Evolutionary conservation across 2,888 invertebrate genomes (phyloP), one percentile per base, ranked within the genome.

Genomic region (Morinoia aosen): DNA sequence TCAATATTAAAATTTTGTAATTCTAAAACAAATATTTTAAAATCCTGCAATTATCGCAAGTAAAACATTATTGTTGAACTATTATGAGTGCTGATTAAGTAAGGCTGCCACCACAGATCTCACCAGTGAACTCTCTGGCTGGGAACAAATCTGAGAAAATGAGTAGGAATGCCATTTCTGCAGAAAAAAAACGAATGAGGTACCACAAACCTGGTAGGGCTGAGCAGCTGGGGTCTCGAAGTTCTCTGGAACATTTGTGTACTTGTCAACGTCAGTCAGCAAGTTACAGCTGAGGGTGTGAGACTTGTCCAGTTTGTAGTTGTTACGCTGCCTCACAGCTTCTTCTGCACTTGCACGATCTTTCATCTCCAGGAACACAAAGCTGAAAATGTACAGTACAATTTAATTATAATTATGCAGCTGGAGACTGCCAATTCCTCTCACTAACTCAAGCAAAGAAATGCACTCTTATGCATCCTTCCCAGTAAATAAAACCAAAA

Each of bases 221-320:
- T 98, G 95, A 48, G 96, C 94, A 40, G 58, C 88, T 16, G 96
- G 96, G 40, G 96, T 95, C 88, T 95, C 95, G 95, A 96, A 96
- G 57, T 96, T 95, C 40, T 96, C 96, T 39, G 96, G 96, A 56
- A 96, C 95, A 91, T 96, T 40, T 97, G 98, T 98, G 98, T 97
- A 98, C 98, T 99, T 99, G 97, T 98, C 98, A 97, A 99, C 99
- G 97, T 99, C 99, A 0, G 99, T 99, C 97, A 99, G 99, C 95
- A 99, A 98, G 97, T 99, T 99, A 94, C 99, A 99, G 97, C 98
- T 98, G 97, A 99, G 99, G 11, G 99, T 99, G 97, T 99, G 99
- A 97, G 98, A 98, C 97, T 99, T 99, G 97, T 99, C 99, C 97
- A 99, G 98, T 97, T 99, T 99, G 97, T 99, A 98, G 97, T 99